Base-by-base conservation (phyloP, 2,888 invertebrate species). In the Gerris lacustris region DNA sequence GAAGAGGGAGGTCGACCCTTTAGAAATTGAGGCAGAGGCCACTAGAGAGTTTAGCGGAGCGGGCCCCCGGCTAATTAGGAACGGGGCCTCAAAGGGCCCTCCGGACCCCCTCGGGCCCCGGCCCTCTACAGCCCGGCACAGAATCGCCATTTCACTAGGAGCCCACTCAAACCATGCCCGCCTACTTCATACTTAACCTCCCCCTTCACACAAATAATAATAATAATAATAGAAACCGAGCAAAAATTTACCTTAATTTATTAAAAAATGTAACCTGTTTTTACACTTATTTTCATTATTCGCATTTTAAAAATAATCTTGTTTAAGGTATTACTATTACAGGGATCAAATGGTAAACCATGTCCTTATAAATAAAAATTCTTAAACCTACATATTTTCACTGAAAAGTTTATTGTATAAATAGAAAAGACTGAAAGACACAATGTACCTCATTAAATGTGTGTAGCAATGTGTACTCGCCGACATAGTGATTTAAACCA, bases 21-120 rank as follows among this genome's bases (percentile, higher is more conserved):
- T 68, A 68, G 55, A 63, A 68, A 64, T 67, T n/a, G 71, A 71
- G 62, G 68, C 71, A 71, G 68, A 71, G 71, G 68, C 67, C 71
- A 55, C 55, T 55, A 55, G 55, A 55, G 55, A 55, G 55, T 55
- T 55, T 11, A 55, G 55, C 55, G 55, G 15, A 55, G 55, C 55
- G 55, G 31, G 55, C 55, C 15, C 55, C 15, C 55, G 15, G 55
- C 55, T 55, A 55, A 55, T 55, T 55, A 55, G 55, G 9, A 55
- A 55, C 9, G 15, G 55, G 55, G 55, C 55, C 55, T 55, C 55
- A 55, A 55, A 55, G 55, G 55, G 55, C 55, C 15, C 55, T 55
- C 55, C 55, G 55, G 55, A 55, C 55, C 55, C 31, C 31, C 55
- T 55, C 55, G 55, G 55, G 55, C 55, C 15, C 55, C 15, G 31